Conservation (phyloP, 1,140 invertebrate genomes). For the Sitobion miscanthi region DNA sequence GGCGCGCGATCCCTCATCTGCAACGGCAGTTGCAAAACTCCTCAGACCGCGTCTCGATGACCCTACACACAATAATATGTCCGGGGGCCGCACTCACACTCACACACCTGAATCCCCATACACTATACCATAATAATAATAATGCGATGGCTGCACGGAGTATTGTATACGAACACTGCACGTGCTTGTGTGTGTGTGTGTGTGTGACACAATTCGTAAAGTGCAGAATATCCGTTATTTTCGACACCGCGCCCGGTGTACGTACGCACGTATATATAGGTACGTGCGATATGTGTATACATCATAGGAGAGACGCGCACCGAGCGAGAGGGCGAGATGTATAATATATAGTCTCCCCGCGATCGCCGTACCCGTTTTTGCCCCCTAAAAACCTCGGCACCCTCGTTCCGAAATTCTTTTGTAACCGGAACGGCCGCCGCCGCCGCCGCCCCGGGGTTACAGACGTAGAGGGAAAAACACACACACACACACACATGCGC, state of each 20-base stretch:
- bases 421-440: conserved; percentile 45
- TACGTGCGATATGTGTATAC: not conserved
- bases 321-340: not conserved
- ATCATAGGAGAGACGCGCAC: not conserved
- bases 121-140: not conserved
- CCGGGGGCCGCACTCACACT: not conserved
- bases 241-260: not conserved
- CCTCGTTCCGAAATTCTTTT: conserved; percentile 37
- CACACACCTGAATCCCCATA: conserved; percentile 24
- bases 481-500: not conserved
- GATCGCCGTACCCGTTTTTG: conserved; percentile 3
- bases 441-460: conserved; percentile 17
- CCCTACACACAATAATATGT: conserved; percentile 3
- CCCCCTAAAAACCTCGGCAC: conserved; percentile 10
- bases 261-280: no score
- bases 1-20: not conserved
- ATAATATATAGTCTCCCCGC: not conserved
- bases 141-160: not conserved
- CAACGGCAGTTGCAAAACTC: not conserved
- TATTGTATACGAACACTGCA: not conserved
- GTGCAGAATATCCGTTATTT: conserved; percentile 56
- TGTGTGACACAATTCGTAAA: conserved; percentile 56
- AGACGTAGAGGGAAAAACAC: not conserved
- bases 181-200: not conserved
- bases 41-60: not conserved